phyloP scores from a whole-genome alignment of 2,113 vertebrate species.

The Baryphthengus martii region DNA sequence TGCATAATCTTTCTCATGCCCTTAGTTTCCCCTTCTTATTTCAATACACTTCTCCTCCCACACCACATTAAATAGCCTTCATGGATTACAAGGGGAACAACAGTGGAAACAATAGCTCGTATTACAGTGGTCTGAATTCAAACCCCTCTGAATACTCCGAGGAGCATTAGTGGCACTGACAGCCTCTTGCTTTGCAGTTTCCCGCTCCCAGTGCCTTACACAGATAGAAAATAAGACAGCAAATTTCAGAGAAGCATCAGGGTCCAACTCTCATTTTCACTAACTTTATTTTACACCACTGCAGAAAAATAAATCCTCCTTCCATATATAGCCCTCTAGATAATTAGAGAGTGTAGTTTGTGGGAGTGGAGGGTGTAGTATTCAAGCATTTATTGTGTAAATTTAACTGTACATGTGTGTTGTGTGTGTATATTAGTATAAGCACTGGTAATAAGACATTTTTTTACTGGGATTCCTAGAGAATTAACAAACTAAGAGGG shows the following conservation, averaged over 20 bases:
- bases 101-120: slow-evolving; percentile 39
- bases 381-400: neutral
- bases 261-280: neutral
- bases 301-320: neutral
- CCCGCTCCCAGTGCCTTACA: slow-evolving; percentile 30
- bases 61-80: neutral
- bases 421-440: neutral
- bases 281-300: neutral
- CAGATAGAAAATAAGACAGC: neutral
- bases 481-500: neutral
- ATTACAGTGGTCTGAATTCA: neutral
- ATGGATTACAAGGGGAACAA: neutral
- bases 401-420: neutral
- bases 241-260: neutral
- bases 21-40: slow-evolving; percentile 7
- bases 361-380: neutral
- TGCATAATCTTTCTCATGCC: slow-evolving; percentile 41
- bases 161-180: neutral
- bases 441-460: neutral
- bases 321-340: neutral
- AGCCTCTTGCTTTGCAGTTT: slow-evolving; percentile 12
- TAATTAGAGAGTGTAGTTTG: neutral
- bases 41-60: neutral
- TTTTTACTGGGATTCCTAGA: neutral
- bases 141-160: neutral